These are phyloP conservation scores for Sitobion miscanthi DNA, from an alignment of 1,140 invertebrate species.

Conservation along the genomic window DNA sequence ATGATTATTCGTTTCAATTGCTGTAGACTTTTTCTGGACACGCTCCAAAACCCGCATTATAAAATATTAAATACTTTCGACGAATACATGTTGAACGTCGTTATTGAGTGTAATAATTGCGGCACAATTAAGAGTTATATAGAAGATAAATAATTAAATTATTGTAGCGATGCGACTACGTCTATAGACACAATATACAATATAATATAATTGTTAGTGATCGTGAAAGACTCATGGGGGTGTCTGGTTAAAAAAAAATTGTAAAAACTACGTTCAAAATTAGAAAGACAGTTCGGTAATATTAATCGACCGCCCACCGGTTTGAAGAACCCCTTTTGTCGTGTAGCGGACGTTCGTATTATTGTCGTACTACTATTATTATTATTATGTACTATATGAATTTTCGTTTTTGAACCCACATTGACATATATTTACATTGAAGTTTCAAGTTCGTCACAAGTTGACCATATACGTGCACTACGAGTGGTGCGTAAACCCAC, in stretches of 20 bases:
- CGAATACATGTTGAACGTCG: neutral
- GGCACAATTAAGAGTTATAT: neutral
- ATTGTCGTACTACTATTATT: neutral
- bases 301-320: conserved; percentile 24
- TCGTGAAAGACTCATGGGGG: neutral
- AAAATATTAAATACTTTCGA: neutral
- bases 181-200: neutral
- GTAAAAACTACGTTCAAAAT: neutral
- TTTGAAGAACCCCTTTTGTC: conserved; percentile 4
- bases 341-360: neutral
- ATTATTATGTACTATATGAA: neutral
- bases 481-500: conserved; percentile 20
- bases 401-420: conserved; percentile 53
- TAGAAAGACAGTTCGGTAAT: neutral
- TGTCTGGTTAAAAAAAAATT: neutral
- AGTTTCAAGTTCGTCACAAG: conserved; percentile 53
- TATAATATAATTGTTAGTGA: conserved; percentile 3
- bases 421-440: conserved; percentile 42
- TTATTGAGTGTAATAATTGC: neutral
- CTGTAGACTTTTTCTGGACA: neutral
- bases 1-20: neutral
- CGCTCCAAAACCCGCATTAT: neutral
- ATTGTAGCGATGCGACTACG: neutral
- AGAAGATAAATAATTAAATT: neutral
- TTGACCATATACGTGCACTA: conserved; percentile 44